Percentiles rank a stretch among this genome's conserved stretches.
These are phyloP conservation scores for Cheirogaleus medius DNA, from an alignment of 2,113 vertebrate species.

Conservation along the genomic window DNA sequence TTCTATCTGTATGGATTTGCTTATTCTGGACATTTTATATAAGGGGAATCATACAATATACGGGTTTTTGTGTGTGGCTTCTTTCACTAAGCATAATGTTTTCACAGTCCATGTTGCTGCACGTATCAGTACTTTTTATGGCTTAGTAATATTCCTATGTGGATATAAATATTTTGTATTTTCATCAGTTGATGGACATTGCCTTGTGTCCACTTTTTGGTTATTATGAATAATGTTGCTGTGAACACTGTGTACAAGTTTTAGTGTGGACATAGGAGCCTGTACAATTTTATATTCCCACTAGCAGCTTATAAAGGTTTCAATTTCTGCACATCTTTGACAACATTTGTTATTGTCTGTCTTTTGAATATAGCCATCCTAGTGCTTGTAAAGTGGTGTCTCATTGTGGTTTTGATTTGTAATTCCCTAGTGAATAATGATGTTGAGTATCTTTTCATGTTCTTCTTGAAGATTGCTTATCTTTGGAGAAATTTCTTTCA, in stretches of 20 bases:
- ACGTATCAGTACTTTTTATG: neutral
- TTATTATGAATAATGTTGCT: neutral
- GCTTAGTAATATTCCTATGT: neutral
- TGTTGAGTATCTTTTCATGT: neutral
- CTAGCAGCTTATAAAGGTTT: neutral
- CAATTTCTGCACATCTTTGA: neutral
- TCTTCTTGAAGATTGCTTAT: neutral
- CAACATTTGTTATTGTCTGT: neutral
- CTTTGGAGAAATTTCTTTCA: neutral
- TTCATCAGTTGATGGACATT: neutral
- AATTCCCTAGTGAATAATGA: neutral
- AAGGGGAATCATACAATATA: neutral
- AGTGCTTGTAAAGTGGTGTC: neutral
- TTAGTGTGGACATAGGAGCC: neutral
- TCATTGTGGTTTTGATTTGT: conserved; percentile 5
- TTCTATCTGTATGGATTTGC: neutral
- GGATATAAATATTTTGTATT: neutral
- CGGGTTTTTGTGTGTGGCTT: neutral
- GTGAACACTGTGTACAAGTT: neutral
- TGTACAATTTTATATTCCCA: neutral
- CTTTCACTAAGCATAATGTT: neutral
- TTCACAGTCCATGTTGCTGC: neutral
- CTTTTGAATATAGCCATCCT: neutral
- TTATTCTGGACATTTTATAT: neutral
- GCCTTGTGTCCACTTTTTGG: neutral